These are phyloP conservation scores for Notiomystis cincta DNA, from an alignment of 2,113 vertebrate genomes.

Conservation along the genomic window DNA sequence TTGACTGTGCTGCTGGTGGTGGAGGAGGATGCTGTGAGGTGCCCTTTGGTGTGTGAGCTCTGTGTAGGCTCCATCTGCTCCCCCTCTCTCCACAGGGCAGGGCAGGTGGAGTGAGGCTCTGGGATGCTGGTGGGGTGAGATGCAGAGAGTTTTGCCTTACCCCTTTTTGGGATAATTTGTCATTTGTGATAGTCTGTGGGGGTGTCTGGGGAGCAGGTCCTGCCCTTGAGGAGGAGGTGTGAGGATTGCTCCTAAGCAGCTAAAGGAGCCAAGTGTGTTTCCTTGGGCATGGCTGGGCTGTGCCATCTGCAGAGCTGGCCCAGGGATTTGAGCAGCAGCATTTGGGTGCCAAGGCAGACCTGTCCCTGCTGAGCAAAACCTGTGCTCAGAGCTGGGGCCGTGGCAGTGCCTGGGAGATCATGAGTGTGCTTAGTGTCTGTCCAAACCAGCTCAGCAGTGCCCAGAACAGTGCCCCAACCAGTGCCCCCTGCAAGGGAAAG, in stretches of 20 bases:
- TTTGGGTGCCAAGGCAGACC: neutral
- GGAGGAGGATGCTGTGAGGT: neutral
- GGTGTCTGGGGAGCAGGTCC: neutral
- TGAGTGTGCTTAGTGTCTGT: neutral
- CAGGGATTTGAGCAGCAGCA: neutral
- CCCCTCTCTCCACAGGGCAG: neutral
- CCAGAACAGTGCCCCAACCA: neutral
- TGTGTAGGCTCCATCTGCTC: neutral
- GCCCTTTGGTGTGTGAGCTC: neutral
- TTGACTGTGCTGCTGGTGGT: neutral
- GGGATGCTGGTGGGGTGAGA: neutral
- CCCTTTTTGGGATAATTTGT: neutral
- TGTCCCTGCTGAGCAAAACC: neutral
- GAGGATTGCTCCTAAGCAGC: neutral
- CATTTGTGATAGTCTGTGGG: neutral
- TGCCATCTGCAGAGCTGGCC: neutral
- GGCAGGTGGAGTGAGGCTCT: neutral
- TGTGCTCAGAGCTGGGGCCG: rapidly evolving
- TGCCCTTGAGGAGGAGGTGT: neutral
- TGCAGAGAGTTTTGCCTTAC: neutral
- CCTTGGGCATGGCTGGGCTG: neutral
- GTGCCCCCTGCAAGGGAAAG: neutral
- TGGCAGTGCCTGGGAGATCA: neutral
- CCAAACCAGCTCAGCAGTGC: rapidly evolving
- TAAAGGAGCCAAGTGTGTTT: neutral